These are phyloP conservation scores for Miltochrista miniata DNA, from an alignment of 2,888 invertebrate genomes.

Conservation along the genomic window DNA sequence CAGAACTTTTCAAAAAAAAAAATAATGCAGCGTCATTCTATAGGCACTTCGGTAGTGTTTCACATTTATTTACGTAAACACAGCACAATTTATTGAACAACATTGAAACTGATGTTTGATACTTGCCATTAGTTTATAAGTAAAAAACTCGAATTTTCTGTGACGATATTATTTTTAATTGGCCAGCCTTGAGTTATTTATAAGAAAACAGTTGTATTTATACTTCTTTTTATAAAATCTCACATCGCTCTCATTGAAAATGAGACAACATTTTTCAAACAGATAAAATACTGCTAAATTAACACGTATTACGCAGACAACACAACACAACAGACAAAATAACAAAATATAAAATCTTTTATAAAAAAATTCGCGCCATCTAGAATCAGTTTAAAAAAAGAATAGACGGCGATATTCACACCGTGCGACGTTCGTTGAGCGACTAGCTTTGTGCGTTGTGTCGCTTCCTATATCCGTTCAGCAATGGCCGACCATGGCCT, in stretches of 20 bases:
- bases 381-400: background rate
- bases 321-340: conserved; percentile 7
- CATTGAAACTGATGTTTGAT: conserved; percentile 13
- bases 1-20: too few relatives aligned
- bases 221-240: background rate
- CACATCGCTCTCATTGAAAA: conserved; percentile 1
- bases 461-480: conserved; percentile 56
- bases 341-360: conserved; percentile 8
- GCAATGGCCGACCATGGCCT: conserved; percentile 55
- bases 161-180: background rate
- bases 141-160: conserved; percentile 18
- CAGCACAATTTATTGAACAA: too few relatives aligned
- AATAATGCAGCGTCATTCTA: too few relatives aligned
- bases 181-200: conserved; percentile 18
- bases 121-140: conserved; percentile 22
- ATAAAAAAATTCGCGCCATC: background rate
- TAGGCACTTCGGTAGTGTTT: too few relatives aligned
- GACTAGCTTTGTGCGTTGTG: conserved; percentile 40
- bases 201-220: conserved; percentile 2
- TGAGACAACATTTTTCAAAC: background rate
- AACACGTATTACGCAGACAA: too few relatives aligned
- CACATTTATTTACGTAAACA: too few relatives aligned
- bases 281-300: conserved; percentile 8
- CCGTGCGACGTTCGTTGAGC: conserved; percentile 40
- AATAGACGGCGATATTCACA: background rate